Conservation (phyloP, 1,140 invertebrate genomes). For the Cotesia glomerata region DNA sequence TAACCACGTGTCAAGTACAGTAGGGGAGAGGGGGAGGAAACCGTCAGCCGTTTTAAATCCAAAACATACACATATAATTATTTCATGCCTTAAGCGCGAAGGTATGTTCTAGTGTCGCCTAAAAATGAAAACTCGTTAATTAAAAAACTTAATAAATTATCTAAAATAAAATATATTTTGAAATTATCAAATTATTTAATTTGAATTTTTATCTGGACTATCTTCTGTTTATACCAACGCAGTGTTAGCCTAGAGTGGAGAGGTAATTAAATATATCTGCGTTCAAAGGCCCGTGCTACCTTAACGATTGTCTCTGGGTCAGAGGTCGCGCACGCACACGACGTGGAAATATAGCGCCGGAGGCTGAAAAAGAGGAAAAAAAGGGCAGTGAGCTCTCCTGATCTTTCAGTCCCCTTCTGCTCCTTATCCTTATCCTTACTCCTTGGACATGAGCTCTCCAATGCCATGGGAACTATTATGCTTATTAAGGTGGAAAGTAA, state of each 20-base stretch:
- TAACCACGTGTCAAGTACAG: slow-evolving; percentile 44
- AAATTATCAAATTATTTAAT: too few relatives aligned
- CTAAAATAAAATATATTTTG: too few relatives aligned
- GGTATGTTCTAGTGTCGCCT: too few relatives aligned
- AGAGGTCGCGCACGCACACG: slow-evolving; percentile 48
- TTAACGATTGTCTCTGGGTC: slow-evolving; percentile 63
- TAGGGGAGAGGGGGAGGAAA: slow-evolving; percentile 24
- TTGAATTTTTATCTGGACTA: too few relatives aligned
- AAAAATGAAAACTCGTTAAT: too few relatives aligned
- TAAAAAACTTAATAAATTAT: too few relatives aligned
- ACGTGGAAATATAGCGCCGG: slow-evolving; percentile 46
- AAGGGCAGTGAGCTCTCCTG: slow-evolving; percentile 7
- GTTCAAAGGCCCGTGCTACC: slow-evolving; percentile 48
- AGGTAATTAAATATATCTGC: slow-evolving; percentile 61
- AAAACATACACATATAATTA: slow-evolving; percentile 28
- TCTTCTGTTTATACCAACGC: too few relatives aligned
- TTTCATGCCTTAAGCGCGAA: slow-evolving; percentile 4
- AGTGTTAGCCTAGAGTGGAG: background rate
- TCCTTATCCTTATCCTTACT: background rate
- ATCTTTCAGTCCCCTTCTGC: background rate
- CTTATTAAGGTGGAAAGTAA: slow-evolving; percentile 64
- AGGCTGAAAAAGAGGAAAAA: background rate
- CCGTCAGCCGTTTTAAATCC: slow-evolving; percentile 12
- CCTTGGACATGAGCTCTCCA: slow-evolving; percentile 32
- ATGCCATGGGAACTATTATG: slow-evolving; percentile 60